phyloP scores from a whole-genome alignment of 1,140 invertebrate genomes.

The Philotrypesis tridentata region DNA sequence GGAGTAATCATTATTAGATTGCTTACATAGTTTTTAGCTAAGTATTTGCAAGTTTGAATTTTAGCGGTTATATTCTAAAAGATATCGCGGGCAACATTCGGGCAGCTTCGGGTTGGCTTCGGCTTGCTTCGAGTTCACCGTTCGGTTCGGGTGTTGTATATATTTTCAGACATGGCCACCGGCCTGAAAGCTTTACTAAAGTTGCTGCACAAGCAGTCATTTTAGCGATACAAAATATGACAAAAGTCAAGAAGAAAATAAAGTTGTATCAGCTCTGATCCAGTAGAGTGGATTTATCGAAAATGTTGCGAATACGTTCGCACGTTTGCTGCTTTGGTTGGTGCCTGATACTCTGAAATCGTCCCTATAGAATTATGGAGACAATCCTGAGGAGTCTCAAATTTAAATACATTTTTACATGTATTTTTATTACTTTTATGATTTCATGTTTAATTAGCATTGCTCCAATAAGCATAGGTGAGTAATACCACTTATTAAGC shows the following conservation, averaged over 20 bases:
- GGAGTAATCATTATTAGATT: no score
- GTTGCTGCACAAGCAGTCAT: not conserved
- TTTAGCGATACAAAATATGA: slow-evolving; percentile 5
- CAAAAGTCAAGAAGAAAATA: slow-evolving; percentile 5
- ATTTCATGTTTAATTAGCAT: slow-evolving; percentile 69
- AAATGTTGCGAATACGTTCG: slow-evolving; percentile 30
- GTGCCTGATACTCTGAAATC: slow-evolving; percentile 4
- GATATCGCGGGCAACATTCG: no score
- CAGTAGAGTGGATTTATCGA: not conserved
- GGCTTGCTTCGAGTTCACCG: no score
- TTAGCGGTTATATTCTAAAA: no score
- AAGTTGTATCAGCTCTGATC: not conserved
- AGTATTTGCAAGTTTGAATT: no score
- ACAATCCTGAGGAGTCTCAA: slow-evolving; percentile 61
- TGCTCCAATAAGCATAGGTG: slow-evolving; percentile 66
- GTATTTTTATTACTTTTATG: slow-evolving; percentile 68
- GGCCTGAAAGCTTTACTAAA: not conserved
- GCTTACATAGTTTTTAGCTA: no score
- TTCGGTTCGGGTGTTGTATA: no score
- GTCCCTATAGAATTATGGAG: slow-evolving; percentile 55
- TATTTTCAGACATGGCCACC: slow-evolving; percentile 1
- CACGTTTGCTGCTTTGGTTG: not conserved
- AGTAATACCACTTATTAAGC: slow-evolving; percentile 45
- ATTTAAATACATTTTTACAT: slow-evolving; percentile 67
- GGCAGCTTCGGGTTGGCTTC: no score